Evolutionary conservation across 92 coral and sea anemone species (phyloP).

Genomic region (Muricea muricata): DNA sequence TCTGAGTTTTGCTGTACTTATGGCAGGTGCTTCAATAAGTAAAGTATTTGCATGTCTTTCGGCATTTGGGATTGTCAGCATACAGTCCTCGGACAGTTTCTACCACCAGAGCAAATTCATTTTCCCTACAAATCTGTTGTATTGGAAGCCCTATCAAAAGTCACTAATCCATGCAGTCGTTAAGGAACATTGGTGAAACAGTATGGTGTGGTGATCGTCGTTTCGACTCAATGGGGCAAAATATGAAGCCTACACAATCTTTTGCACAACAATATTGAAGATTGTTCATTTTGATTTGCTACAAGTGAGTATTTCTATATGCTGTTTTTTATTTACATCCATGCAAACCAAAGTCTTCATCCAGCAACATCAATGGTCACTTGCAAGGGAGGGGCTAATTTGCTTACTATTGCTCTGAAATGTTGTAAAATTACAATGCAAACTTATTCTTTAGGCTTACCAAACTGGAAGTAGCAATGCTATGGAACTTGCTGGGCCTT

Average conservation of each 20-base stretch:
- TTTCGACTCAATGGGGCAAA: constrained; percentile 19
- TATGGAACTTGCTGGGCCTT: constrained; percentile 47
- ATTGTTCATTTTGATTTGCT: neutral
- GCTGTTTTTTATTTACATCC: no score
- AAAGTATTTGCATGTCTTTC: neutral
- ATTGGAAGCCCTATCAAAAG: neutral
- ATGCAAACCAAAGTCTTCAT: no score
- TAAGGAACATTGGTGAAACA: neutral
- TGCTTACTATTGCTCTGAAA: no score
- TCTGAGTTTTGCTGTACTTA: neutral
- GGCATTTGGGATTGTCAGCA: neutral
- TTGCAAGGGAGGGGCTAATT: no score
- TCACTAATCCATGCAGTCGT: neutral
- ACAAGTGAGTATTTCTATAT: constrained; percentile 10
- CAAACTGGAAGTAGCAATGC: constrained; percentile 43
- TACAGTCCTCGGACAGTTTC: neutral
- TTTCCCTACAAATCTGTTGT: neutral
- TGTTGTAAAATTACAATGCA: no score
- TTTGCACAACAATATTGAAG: no score
- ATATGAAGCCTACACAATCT: no score
- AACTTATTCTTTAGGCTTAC: constrained; percentile 20
- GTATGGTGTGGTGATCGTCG: constrained; percentile 42
- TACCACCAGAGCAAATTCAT: neutral
- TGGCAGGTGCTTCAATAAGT: neutral
- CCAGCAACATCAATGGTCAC: no score